A percentile compares a stretch with the other conserved stretches of the same genome.
phyloP scores from a whole-genome alignment of 2,888 invertebrate genomes.

The Vanessa cardui region DNA sequence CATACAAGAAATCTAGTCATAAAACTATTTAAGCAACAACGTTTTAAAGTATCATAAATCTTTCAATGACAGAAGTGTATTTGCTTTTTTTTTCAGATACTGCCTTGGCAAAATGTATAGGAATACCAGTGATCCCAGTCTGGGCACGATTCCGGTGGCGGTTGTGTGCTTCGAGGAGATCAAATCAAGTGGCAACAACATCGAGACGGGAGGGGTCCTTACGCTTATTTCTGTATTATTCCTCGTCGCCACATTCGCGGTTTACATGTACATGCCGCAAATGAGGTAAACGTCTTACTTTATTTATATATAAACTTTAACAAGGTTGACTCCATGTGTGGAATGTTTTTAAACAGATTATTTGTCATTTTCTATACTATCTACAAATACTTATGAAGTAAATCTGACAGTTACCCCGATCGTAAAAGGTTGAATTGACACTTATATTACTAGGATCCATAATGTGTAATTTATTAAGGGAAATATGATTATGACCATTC shows the following conservation, averaged over 20 bases:
- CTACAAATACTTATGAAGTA: too few species aligned
- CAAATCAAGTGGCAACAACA: conserved; percentile 68
- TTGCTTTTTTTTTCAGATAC: too few species aligned
- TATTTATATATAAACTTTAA: background rate
- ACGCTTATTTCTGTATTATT: conserved; percentile 83
- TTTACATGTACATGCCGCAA: conserved; percentile 84
- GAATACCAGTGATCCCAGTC: conserved; percentile 46
- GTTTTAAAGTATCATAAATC: too few species aligned
- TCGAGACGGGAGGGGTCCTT: conserved; percentile 70
- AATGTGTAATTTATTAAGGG: too few species aligned
- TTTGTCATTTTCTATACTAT: too few species aligned
- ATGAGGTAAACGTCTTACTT: conserved; percentile 70
- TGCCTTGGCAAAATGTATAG: conserved; percentile 62
- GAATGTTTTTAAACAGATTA: background rate
- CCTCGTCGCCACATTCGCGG: conserved; percentile 81
- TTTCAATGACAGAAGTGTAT: too few species aligned
- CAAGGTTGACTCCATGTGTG: background rate
- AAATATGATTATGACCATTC: too few species aligned
- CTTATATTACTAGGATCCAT: too few species aligned
- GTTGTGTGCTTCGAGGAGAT: conserved; percentile 88
- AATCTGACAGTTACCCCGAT: too few species aligned
- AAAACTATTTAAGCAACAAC: too few species aligned
- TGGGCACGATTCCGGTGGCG: conserved; percentile 59
- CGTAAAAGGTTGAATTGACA: too few species aligned
- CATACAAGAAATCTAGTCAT: too few species aligned